Evolutionary conservation across 2,888 invertebrate species (phyloP), one percentile per base, ranked within the genome.

Genomic region (Mythimna lalbum): DNA sequence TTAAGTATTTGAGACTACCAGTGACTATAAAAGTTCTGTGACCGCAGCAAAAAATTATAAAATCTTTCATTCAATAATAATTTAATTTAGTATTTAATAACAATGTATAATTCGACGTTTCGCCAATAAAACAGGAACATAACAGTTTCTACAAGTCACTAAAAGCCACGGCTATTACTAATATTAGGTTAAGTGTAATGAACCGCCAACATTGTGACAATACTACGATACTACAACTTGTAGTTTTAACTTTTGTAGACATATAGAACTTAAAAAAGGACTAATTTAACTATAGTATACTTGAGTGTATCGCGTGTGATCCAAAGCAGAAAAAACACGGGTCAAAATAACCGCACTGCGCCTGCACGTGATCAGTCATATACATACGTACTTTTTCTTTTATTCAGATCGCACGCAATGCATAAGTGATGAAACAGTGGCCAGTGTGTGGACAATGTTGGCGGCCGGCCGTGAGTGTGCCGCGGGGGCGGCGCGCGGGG

Each of bases 91-190:
- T 21, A 57, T 69, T 57, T 57, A 61, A 65, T 60, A 79, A 78
- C 65, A 81, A 52, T 72, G 55, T 76, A 67, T 63, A 69, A 63
- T 61, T 43, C 10, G 57, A 78, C 67, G 21, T 43, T 47, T 79
- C n/a, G 64, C 69, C 68, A 63, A 61, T 71, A 70, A 66, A 81
- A 78, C 76, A 83, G 78, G 79, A 83, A 81, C 81, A 62, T 71
- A 72, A 76, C 81, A 72, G 77, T 69, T 63, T 76, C 76, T 70
- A 79, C 69, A 76, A 80, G 86, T 86, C 85, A 85, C 82, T 86
- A 85, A 76, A 78, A 78, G 76, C 78, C 73, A 80, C 66, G 60
- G 63, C 53, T 69, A 75, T 71, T 36, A 57, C 74, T 75, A 78
- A 72, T 60, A 65, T 69, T 52, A 59, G 65, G 62, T 67, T 60